Percentiles rank a stretch among this genome's conserved stretches.
Conservation (phyloP, 2,797 vertebrate genomes). For the Schizopygopsis pylzovi region DNA sequence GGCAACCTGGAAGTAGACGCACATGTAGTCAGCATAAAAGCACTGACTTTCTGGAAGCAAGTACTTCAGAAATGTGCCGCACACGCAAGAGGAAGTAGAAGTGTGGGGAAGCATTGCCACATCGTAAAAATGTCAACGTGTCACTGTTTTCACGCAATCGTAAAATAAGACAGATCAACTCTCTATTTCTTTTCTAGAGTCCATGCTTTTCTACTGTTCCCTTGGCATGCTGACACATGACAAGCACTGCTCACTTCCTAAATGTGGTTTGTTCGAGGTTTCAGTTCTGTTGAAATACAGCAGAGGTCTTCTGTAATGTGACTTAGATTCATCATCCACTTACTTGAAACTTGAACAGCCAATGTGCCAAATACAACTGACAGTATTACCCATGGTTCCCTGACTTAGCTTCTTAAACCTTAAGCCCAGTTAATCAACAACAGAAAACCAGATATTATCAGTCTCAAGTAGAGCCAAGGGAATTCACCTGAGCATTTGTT, state of each 20-base stretch:
- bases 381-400: slow-evolving; percentile 28
- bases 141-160: slow-evolving; percentile 7
- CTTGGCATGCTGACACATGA: background rate
- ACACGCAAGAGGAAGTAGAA: slow-evolving; percentile 40
- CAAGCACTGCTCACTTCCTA: slow-evolving; percentile 4
- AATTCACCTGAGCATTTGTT: background rate
- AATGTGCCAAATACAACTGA: slow-evolving; percentile 25
- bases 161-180: background rate
- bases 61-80: slow-evolving; percentile 18
- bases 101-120: background rate
- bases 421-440: slow-evolving; percentile 57
- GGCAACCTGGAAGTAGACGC: slow-evolving; percentile 51
- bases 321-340: background rate
- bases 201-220: background rate
- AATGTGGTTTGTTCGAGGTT: background rate
- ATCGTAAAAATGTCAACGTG: background rate
- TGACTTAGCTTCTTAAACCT: slow-evolving; percentile 47
- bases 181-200: background rate
- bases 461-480: slow-evolving; percentile 39
- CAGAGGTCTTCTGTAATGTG: slow-evolving; percentile 2
- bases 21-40: slow-evolving; percentile 62
- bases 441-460: slow-evolving; percentile 45
- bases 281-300: background rate
- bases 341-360: slow-evolving; percentile 9
- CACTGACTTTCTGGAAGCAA: slow-evolving; percentile 20